Evolutionary conservation across 2,888 invertebrate species (phyloP).

Genomic region (Scaptomyza cyrtandrae): DNA sequence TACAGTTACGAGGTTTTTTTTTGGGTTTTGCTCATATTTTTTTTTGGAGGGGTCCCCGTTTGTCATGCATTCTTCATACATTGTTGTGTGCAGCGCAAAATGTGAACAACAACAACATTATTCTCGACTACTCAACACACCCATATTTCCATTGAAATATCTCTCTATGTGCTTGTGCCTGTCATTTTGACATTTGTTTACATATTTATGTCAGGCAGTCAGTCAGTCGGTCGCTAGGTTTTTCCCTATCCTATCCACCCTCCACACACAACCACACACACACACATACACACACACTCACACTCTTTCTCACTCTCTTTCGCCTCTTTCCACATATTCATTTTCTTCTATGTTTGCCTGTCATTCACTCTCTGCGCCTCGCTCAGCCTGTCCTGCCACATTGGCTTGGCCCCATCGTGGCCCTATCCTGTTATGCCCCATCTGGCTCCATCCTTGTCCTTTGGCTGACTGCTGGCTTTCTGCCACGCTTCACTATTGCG

Average conservation of each 20-base stretch:
- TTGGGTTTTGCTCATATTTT: conserved; percentile 37
- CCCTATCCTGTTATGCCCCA: no score
- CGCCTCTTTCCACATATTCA: conserved; percentile 34
- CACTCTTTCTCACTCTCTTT: conserved; percentile 23
- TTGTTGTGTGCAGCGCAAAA: conserved; percentile 54
- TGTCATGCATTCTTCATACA: conserved; percentile 76
- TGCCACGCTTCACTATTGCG: conserved; percentile 19
- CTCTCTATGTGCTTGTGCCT: conserved; percentile 47
- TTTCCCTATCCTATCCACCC: conserved; percentile 9
- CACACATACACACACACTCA: conserved; percentile 27
- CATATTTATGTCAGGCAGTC: conserved; percentile 75
- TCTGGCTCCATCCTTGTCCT: conserved; percentile 2
- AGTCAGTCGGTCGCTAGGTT: conserved; percentile 65
- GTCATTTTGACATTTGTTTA: conserved; percentile 82
- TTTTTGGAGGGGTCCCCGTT: conserved; percentile 50
- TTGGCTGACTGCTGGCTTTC: conserved; percentile 9
- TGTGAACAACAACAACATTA: conserved; percentile 45
- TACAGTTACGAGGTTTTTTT: conserved; percentile 32
- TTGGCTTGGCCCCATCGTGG: background rate
- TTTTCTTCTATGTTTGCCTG: conserved; percentile 49
- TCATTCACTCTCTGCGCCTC: conserved; percentile 63
- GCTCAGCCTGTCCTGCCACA: conserved; percentile 8
- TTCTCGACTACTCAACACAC: conserved; percentile 25
- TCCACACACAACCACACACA: conserved; percentile 22
- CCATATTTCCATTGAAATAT: conserved; percentile 34